Conservation (phyloP, 2,888 invertebrate species). For the Sepioteuthis lessoniana region DNA sequence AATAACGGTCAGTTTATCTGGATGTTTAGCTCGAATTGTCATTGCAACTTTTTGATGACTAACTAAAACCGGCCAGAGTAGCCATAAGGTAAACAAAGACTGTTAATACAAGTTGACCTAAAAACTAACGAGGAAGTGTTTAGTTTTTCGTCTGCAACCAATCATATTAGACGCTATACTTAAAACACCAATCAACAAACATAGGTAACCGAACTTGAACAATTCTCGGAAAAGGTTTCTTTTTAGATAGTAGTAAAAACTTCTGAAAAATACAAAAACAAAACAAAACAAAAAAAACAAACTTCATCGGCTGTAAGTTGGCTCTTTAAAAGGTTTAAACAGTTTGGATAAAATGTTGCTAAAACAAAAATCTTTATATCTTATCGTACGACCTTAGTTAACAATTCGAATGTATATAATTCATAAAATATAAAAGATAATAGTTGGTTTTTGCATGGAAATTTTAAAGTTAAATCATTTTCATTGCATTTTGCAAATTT, state of each 20-base stretch:
- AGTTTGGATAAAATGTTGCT: neutral
- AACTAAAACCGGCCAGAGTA: neutral
- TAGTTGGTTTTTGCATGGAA: too few relatives aligned
- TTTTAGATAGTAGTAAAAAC: too few relatives aligned
- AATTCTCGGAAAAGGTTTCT: neutral
- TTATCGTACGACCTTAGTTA: too few relatives aligned
- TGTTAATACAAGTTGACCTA: neutral
- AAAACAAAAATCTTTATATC: too few relatives aligned
- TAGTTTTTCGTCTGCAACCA: neutral
- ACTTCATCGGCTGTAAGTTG: neutral
- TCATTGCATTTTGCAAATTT: too few relatives aligned
- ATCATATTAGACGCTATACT: neutral
- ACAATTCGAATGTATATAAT: too few relatives aligned
- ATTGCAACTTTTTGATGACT: neutral
- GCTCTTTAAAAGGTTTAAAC: neutral
- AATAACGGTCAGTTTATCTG: neutral
- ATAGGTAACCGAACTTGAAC: neutral
- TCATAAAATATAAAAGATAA: too few relatives aligned
- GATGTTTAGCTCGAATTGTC: neutral
- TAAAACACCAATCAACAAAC: neutral
- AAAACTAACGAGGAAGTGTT: neutral
- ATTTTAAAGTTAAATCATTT: too few relatives aligned
- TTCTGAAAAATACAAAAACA: neutral
- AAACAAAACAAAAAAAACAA: too few relatives aligned
- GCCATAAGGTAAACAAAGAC: neutral